Evolutionary conservation across 2,888 invertebrate genomes (phyloP).

Genomic region (Agapostemon virescens): DNA sequence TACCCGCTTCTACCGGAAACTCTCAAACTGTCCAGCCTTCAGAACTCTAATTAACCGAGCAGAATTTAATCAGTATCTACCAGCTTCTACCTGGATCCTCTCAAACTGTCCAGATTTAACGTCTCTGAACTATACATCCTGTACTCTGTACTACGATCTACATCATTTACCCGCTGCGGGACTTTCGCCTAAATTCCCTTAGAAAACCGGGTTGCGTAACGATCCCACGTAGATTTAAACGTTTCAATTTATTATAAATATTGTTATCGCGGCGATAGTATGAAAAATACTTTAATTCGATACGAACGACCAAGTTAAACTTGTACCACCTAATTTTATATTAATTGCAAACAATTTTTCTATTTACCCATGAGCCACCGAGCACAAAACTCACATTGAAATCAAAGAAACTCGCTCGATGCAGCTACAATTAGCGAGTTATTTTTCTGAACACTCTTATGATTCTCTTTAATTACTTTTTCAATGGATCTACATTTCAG

Average conservation of each 20-base stretch:
- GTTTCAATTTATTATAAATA: background rate
- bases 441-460: too few relatives aligned
- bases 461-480: too few relatives aligned
- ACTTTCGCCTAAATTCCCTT: background rate
- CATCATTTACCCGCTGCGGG: background rate
- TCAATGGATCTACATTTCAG: too few relatives aligned
- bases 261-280: background rate
- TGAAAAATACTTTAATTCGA: background rate
- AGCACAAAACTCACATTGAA: too few relatives aligned
- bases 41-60: slow-evolving; percentile 12
- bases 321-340: too few relatives aligned
- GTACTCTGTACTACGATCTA: background rate
- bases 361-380: background rate
- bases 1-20: slow-evolving; percentile 9
- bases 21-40: slow-evolving; percentile 13
- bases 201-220: background rate
- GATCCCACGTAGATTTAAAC: background rate
- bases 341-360: background rate
- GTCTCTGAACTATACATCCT: background rate
- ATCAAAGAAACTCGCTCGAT: too few relatives aligned
- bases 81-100: slow-evolving; percentile 6
- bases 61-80: slow-evolving; percentile 16
- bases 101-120: slow-evolving; percentile 2
- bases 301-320: background rate
- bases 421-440: too few relatives aligned